These are phyloP conservation scores for Pteromalus puparum DNA, from an alignment of 1,140 invertebrate genomes.

Conservation along the genomic window DNA sequence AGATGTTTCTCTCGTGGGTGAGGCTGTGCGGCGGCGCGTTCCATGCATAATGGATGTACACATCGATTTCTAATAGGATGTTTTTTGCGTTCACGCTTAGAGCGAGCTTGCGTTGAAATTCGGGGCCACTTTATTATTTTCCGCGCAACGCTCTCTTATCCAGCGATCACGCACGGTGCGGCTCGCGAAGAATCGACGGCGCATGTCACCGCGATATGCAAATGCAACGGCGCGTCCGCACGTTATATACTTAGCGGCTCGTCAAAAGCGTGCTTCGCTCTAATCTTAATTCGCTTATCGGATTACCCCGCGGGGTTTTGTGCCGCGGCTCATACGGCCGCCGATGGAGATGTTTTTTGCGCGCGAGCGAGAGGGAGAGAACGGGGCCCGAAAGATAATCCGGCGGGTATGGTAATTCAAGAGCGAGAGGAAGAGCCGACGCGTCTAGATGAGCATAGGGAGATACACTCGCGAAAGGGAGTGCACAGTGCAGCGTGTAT, in stretches of 20 bases:
- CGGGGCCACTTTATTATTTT: no score
- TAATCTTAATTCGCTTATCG: slow-evolving; percentile 72
- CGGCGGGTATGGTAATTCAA: slow-evolving; percentile 67
- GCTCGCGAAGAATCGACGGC: not conserved
- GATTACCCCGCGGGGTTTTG: slow-evolving; percentile 58
- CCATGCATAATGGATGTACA: not conserved
- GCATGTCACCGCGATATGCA: slow-evolving; percentile 60
- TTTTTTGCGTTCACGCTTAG: no score
- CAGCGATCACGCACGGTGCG: not conserved
- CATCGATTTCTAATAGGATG: not conserved
- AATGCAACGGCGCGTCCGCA: slow-evolving; percentile 53
- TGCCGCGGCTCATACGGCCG: not conserved
- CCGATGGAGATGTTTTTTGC: slow-evolving; percentile 67
- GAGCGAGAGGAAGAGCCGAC: slow-evolving; percentile 27
- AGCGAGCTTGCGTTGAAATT: no score
- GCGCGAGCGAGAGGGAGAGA: slow-evolving; percentile 1
- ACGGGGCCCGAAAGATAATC: slow-evolving; percentile 62
- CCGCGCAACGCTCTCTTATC: no score
- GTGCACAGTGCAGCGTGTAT: not conserved
- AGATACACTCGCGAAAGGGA: not conserved
- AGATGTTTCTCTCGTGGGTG: not conserved
- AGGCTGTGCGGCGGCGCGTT: not conserved
- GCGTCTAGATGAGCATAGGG: not conserved
- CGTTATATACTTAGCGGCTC: slow-evolving; percentile 62
- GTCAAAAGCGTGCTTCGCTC: slow-evolving; percentile 59